Evolutionary conservation across 2,113 vertebrate genomes (phyloP), one percentile per base, ranked within the genome.

Genomic region (Phylloscopus trochilus): DNA sequence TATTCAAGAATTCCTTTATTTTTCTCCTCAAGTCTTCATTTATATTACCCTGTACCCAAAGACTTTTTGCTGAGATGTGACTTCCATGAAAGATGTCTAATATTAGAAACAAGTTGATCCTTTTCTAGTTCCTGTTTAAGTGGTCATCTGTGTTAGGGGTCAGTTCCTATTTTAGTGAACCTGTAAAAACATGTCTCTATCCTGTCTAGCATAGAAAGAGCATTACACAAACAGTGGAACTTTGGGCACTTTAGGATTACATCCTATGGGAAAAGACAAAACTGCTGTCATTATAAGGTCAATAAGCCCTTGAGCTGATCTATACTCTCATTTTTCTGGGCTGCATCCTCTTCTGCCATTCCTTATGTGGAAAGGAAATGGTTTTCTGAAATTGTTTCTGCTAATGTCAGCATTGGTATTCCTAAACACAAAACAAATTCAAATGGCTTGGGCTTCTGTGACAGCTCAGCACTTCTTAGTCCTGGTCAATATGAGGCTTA

Each of bases 301-400:
- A 62, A 43, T 62, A 92, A 92, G 51, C 23, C 26, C 53, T 69
- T 70, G 47, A 91, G 35, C 1, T 74, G 51, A 35, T 73, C 75
- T 83, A 23, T 56, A 35, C 17, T 33, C 23, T 22, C 3, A 3
- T 37, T 92, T 67, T 88, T 67, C 15, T 37, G 13, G 7, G 31
- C 69, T 70, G 13, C 33, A 55, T 80, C 10, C 28, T 66, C 30
- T 83, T 87, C 31, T 92, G 47, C 26, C 4, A 1, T 72, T 83
- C 39, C 28, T 33, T 67, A 2, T 1, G 8, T 59, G 51, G 11
- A 24, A 64, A 55, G 39, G 43, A 91, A 74, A 62, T 55, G 9
- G 19, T 73, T 95, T 95, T 91, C 82, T 91, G 63, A 91, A 79
- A 83, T 55, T 10, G 2, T 31, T 96, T 84, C 63, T 94, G 59